A percentile compares a stretch with the other conserved stretches of the same genome.
These are phyloP conservation scores for Halcyon leucocephala DNA, from an alignment of 2,797 vertebrate species.

Conservation along the genomic window DNA sequence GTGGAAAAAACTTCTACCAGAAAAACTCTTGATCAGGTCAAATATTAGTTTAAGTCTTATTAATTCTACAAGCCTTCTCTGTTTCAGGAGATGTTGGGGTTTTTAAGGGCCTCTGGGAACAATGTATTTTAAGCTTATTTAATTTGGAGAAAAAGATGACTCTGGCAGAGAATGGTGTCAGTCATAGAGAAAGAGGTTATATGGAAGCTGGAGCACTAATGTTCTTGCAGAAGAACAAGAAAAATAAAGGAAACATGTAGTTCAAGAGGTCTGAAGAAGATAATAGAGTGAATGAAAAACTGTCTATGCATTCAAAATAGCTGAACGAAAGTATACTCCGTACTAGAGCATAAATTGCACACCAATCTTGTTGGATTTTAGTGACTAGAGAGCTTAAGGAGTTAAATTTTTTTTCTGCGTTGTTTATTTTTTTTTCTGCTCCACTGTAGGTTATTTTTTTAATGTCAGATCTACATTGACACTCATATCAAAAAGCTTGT, in stretches of 20 bases:
- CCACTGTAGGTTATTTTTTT: constrained; percentile 2
- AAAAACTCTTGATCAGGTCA: neutral
- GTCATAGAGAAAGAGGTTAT: neutral
- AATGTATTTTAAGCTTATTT: neutral
- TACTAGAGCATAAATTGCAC: neutral
- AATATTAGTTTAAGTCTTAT: neutral
- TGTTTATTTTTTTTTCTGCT: constrained; percentile 15
- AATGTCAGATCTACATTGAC: constrained; percentile 39
- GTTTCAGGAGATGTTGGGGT: neutral
- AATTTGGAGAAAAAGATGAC: neutral
- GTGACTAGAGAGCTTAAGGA: neutral
- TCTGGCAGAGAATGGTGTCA: neutral
- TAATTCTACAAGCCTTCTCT: neutral
- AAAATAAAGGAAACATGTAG: neutral
- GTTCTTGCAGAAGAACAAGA: neutral
- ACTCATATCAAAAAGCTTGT: constrained; percentile 29
- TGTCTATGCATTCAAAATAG: neutral
- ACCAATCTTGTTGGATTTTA: neutral
- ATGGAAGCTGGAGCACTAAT: neutral
- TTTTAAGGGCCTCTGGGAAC: neutral
- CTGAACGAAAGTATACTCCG: neutral
- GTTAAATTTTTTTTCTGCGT: neutral
- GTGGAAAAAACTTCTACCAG: neutral
- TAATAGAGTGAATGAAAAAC: neutral
- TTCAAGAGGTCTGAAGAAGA: neutral